Base-by-base conservation (phyloP, 2,797 vertebrate genomes). In the Loris lydekkerianus region DNA sequence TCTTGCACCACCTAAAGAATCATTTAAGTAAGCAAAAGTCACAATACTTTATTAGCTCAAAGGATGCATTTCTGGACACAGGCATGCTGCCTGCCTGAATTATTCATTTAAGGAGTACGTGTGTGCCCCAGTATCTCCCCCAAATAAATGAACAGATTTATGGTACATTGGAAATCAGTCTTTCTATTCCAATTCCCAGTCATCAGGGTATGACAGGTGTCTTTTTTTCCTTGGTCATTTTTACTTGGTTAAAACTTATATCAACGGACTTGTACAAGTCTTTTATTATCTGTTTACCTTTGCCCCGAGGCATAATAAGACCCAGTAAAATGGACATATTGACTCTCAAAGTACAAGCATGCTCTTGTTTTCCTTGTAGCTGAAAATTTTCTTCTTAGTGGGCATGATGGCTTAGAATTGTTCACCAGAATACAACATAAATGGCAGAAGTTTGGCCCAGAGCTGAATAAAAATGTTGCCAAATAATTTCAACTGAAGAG, bases 41-140 rank as follows among this genome's bases (percentile, higher is more conserved):
- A 85, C 7, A 76, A 37, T 69, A 76, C 15, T 27, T 37, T 8
- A 7, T 53, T 43, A 82, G n/a, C 18, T 82, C 49, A 86, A 65
- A 86, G 31, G 31, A 82, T 61, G 46, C 53, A 67, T 69, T 94
- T 90, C 80, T 92, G 70, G 67, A 93, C 89, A 63, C 7, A 89
- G 13, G 14, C 34, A 53, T 29, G 18, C 49, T 73, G 18, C 67
- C 34, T 83, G 37, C 8, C 37, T 40, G 67, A 83, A 86, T 70
- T 27, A 43, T 37, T 23, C 31, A 69, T 34, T 84, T 78, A 61
- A 86, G 60, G 53, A 14, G 1, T 72, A 21, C 25, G 7, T 49
- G 0, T 46, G 82, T 11, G 61, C 18, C 72, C 80, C 15, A 40
- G 21, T 5, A 65, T 8, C 76, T 67, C 60, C 23, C 31, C 7